Base-by-base conservation (phyloP, 2,797 vertebrate genomes). In the Tarsius wallacei region DNA sequence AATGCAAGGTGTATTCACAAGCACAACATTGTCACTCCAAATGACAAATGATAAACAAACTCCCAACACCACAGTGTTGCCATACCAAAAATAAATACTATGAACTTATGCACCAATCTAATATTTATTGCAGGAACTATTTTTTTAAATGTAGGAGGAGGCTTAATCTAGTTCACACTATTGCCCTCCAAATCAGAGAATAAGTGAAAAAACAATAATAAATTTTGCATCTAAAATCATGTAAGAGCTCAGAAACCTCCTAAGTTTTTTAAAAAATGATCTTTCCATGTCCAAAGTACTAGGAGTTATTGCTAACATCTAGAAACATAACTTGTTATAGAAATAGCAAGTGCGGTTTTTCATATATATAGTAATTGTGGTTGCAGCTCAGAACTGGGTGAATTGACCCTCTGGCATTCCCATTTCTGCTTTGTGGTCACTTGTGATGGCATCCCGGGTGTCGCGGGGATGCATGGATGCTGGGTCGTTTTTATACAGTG, bases 401-500 rank as follows among this genome's bases (percentile, higher is more conserved):
- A 87, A 95, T 13, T 57, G 71, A 59, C 57, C 77, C 91, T 71
- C 4, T 1, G 86, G 42, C 63, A 47, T 88, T 66, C 53, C 73
- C 53, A 3, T 19, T n/a, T 47, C 76, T 83, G 76, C 33, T 66
- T 64, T 59, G 66, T 49, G 84, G 95, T 91, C 90, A 90, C 87
- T 95, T 95, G 94, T 74, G 92, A 82, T 36, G 78, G 92, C 84
- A 85, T 94, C 88, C 74, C 64, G 66, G 82, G 89, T 51, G 33
- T 47, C 1, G 0, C 12, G 31, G 33, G 63, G 63, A 81, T 71
- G 22, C 22, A 0, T 15, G 51, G 82, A 92, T 21, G 63, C 51
- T 3, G 17, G 16, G 59, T 80, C 55, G 16, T 80, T 96, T 97
- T 95, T 91, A 96, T 93, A 83, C 96, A 96, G 96, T 78, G 87